phyloP scores from a whole-genome alignment of 2,797 vertebrate genomes.

The Hipposideros larvatus region DNA sequence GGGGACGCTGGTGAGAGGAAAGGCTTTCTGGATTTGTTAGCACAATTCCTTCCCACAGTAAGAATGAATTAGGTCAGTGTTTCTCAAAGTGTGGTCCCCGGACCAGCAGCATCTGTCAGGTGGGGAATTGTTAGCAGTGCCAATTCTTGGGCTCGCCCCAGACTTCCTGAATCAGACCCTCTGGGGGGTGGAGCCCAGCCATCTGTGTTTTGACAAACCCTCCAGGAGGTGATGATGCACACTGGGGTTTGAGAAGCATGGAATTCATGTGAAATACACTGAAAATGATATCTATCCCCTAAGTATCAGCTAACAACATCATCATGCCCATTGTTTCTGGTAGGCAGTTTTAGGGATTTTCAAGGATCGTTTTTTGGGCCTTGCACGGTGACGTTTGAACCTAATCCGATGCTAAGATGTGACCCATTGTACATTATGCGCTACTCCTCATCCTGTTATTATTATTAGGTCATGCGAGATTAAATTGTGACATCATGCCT shows the following conservation, averaged over 20 bases:
- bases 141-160: accelerated
- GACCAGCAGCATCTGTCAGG: neutral
- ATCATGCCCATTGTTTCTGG: neutral
- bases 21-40: neutral
- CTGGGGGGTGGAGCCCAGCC: neutral
- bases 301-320: neutral
- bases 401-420: neutral
- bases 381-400: neutral
- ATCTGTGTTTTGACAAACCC: neutral
- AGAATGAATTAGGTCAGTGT: neutral
- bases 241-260: neutral
- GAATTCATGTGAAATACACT: neutral
- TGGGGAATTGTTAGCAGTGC: neutral
- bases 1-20: no score
- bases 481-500: neutral
- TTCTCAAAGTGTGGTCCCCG: neutral
- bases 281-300: neutral
- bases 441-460: neutral
- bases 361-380: neutral
- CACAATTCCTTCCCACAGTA: no score
- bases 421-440: neutral
- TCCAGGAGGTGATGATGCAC: no score
- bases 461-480: no score
- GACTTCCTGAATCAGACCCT: neutral
- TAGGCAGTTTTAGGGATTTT: neutral